Conservation (phyloP, 1,140 invertebrate genomes). For the Calephelis nemesis region DNA sequence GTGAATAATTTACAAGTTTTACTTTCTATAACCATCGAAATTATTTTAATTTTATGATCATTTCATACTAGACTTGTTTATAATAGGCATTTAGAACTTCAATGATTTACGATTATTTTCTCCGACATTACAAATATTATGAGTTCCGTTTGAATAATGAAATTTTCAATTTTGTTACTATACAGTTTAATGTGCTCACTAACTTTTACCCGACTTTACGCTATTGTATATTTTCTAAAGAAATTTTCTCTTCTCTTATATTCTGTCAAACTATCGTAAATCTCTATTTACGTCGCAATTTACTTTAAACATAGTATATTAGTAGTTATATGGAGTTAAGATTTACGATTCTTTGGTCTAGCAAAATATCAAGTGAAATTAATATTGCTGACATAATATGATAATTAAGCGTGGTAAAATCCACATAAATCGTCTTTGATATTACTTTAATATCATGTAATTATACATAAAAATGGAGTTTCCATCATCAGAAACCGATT, state of each 20-base stretch:
- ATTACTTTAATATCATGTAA: too few relatives aligned
- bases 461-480: too few relatives aligned
- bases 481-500: too few relatives aligned
- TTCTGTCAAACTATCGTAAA: slow-evolving; percentile 1
- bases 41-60: too few relatives aligned
- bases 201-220: not conserved
- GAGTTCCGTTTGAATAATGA: too few relatives aligned
- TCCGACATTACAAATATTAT: too few relatives aligned
- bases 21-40: not conserved
- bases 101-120: too few relatives aligned
- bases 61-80: not conserved
- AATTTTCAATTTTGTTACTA: too few relatives aligned
- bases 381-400: too few relatives aligned
- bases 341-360: not conserved
- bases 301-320: not conserved
- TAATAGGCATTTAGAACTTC: not conserved
- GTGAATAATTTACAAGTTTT: too few relatives aligned
- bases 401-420: too few relatives aligned
- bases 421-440: too few relatives aligned
- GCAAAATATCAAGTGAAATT: not conserved
- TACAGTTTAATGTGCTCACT: not conserved
- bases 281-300: slow-evolving; percentile 7
- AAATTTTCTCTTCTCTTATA: not conserved
- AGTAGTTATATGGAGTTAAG: not conserved
- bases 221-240: not conserved